Evolutionary conservation across 1,140 invertebrate species (phyloP).

Genomic region (Melipona quadrifasciata): DNA sequence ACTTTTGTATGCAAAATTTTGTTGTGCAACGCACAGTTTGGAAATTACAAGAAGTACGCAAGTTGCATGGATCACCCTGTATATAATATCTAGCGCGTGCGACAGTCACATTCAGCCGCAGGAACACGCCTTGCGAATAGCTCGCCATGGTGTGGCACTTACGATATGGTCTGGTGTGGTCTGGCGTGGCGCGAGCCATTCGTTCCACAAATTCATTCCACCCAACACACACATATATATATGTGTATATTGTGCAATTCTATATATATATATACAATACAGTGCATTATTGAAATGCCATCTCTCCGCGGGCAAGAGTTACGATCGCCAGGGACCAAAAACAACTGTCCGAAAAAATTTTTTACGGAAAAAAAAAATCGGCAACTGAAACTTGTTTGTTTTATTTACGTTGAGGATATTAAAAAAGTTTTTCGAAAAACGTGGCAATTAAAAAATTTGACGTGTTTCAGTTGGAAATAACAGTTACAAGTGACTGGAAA

Average conservation of each 20-base stretch:
- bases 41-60: no score
- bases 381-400: no score
- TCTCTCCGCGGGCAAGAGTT: neutral
- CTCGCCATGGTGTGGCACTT: constrained; percentile 45
- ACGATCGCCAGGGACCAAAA: neutral
- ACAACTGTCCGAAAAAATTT: no score
- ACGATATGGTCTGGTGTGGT: neutral
- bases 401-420: no score
- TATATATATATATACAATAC: neutral
- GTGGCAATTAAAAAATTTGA: no score
- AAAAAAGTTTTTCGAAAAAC: no score
- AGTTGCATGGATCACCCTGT: no score
- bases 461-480: no score
- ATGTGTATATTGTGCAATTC: neutral
- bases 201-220: constrained; percentile 49
- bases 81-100: neutral
- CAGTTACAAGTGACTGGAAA: no score
- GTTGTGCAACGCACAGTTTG: no score
- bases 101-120: constrained; percentile 45
- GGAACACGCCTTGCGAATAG: constrained; percentile 71
- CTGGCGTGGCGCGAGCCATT: constrained; percentile 41
- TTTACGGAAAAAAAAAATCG: no score
- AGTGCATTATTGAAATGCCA: neutral
- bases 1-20: no score
- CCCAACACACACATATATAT: neutral